Conservation (phyloP, 2,888 invertebrate species). For the Pachymerium ferrugineum region DNA sequence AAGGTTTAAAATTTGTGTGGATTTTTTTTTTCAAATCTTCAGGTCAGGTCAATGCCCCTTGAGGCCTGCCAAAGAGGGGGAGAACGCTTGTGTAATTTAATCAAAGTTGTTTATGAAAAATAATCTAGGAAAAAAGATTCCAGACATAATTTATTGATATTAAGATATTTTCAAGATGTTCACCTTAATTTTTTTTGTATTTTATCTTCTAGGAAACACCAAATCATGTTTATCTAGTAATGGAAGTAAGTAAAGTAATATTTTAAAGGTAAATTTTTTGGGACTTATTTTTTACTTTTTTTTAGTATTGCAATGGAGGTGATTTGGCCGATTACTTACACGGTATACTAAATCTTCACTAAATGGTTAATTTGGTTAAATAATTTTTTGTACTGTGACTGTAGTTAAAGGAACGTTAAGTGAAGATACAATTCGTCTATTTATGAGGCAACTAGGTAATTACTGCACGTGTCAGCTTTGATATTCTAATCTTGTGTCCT, state of each 20-base stretch:
- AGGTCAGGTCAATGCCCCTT: conserved; percentile 9
- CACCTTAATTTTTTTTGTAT: conserved; percentile 27
- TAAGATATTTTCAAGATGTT: no score
- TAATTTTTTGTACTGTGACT: conserved; percentile 40
- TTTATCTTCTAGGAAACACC: conserved; percentile 66
- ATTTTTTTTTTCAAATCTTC: not conserved
- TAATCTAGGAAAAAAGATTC: not conserved
- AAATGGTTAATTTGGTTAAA: conserved; percentile 41
- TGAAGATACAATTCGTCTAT: conserved; percentile 93
- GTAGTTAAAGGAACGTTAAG: conserved; percentile 85
- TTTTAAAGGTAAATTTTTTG: conserved; percentile 35
- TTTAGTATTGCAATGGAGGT: conserved; percentile 96
- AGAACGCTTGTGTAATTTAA: not conserved
- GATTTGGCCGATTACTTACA: conserved; percentile 96
- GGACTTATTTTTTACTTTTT: conserved; percentile 39
- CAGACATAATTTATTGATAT: not conserved
- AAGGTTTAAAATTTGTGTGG: not conserved
- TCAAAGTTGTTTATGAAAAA: not conserved
- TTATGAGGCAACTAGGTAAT: conserved; percentile 84
- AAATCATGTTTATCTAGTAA: conserved; percentile 92
- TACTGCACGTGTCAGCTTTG: no score
- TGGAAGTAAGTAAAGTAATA: conserved; percentile 71
- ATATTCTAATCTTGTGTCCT: no score
- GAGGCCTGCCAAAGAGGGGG: not conserved
- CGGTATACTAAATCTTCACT: conserved; percentile 51